Conservation (phyloP, 1,140 invertebrate species). For the Musca vetustissima region DNA sequence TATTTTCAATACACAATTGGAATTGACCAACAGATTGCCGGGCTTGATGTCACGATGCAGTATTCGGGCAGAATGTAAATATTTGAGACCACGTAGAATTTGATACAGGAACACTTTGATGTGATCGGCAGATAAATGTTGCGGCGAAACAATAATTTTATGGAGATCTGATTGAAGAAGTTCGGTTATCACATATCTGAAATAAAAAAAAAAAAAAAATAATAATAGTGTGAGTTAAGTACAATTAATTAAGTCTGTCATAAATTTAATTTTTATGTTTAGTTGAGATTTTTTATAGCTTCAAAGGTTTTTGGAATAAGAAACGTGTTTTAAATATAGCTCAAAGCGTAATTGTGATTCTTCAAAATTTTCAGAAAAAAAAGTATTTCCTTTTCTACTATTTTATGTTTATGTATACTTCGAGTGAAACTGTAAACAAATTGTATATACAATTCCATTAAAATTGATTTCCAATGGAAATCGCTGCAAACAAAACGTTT, state of each 20-base stretch:
- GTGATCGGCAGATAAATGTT: constrained; percentile 96
- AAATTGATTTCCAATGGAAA: too few species aligned
- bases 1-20: constrained; percentile 98
- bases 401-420: too few species aligned
- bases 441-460: too few species aligned
- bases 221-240: too few species aligned
- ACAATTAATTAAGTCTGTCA: too few species aligned
- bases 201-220: constrained; percentile 8
- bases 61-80: constrained; percentile 96
- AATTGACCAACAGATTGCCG: constrained; percentile 97
- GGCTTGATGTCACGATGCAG: constrained; percentile 99
- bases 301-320: not conserved
- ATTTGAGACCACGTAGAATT: constrained; percentile 97
- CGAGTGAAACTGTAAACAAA: too few species aligned
- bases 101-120: constrained; percentile 99
- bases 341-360: too few species aligned
- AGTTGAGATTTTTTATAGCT: not conserved
- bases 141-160: constrained; percentile 99
- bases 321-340: not conserved
- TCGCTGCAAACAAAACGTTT: too few species aligned
- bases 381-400: too few species aligned
- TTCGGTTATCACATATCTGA: constrained; percentile 98
- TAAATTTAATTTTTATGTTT: not conserved
- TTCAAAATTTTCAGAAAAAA: too few species aligned
- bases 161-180: constrained; percentile 99